A percentile compares a stretch with the other conserved stretches of the same genome.
Conservation (phyloP, 1,140 invertebrate species). For the Conus ventricosus region DNA sequence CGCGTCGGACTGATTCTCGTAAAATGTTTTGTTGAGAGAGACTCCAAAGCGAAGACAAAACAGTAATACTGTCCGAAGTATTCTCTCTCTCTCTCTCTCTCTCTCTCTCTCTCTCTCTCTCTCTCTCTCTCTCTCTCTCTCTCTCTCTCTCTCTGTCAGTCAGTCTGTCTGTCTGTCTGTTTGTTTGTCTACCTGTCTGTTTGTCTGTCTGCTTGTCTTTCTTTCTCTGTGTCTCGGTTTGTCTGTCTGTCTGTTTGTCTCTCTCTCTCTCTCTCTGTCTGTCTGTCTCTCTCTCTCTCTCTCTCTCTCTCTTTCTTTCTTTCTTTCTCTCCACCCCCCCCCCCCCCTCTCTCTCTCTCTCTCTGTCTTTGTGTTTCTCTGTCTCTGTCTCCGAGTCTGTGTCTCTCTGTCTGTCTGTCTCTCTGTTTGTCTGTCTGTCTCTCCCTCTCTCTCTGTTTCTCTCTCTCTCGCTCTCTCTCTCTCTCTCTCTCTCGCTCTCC, state of each 20-base stretch:
- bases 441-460: too few relatives aligned
- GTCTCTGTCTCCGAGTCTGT: not conserved
- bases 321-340: not conserved
- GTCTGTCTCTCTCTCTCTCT: not conserved
- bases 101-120: too few relatives aligned
- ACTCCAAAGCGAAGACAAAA: too few relatives aligned
- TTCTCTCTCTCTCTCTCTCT: too few relatives aligned
- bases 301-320: not conserved
- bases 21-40: too few relatives aligned
- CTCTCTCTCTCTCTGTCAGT: not conserved
- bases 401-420: not conserved
- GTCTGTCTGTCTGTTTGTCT: not conserved
- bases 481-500: too few relatives aligned
- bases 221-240: not conserved
- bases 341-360: slow-evolving; percentile 1
- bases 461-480: too few relatives aligned
- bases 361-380: not conserved
- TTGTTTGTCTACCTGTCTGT: not conserved
- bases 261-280: not conserved
- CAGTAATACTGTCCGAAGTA: too few relatives aligned
- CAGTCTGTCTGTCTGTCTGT: not conserved
- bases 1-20: too few relatives aligned
- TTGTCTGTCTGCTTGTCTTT: not conserved
- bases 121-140: not conserved
- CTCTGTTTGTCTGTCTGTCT: too few relatives aligned